phyloP scores from a whole-genome alignment of 2,113 vertebrate species.

The Nothoprocta perdicaria region DNA sequence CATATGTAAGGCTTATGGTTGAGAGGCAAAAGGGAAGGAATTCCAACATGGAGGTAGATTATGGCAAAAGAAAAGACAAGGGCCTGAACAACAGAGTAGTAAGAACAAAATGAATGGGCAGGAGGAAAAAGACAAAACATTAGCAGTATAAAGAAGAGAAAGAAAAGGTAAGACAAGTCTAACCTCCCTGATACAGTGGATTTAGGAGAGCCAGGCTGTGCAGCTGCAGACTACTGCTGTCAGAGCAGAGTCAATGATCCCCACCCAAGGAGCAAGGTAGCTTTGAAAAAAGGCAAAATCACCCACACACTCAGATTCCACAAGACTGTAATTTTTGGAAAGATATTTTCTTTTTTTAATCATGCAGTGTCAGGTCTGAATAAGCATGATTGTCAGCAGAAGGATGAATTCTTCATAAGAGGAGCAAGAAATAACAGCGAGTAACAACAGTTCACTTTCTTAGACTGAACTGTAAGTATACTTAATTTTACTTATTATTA shows the following conservation, averaged over 20 bases:
- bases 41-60: neutral
- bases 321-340: neutral
- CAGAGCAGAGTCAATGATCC: neutral
- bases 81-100: neutral
- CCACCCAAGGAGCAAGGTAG: neutral
- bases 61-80: rapidly evolving
- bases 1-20: neutral
- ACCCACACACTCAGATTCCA: neutral
- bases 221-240: neutral
- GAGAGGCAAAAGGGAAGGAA: neutral
- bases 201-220: neutral
- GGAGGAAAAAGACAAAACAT: neutral
- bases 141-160: neutral
- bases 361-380: neutral
- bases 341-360: neutral
- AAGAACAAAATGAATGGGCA: neutral
- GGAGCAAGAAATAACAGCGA: neutral
- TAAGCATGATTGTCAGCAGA: neutral
- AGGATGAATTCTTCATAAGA: neutral
- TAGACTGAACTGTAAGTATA: neutral
- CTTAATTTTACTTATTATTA: neutral
- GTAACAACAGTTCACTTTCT: neutral
- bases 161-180: neutral
- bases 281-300: neutral
- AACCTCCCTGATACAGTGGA: neutral